Evolutionary conservation across 2,888 invertebrate species (phyloP), one percentile per base, ranked within the genome.

Genomic region (Operophtera brumata): DNA sequence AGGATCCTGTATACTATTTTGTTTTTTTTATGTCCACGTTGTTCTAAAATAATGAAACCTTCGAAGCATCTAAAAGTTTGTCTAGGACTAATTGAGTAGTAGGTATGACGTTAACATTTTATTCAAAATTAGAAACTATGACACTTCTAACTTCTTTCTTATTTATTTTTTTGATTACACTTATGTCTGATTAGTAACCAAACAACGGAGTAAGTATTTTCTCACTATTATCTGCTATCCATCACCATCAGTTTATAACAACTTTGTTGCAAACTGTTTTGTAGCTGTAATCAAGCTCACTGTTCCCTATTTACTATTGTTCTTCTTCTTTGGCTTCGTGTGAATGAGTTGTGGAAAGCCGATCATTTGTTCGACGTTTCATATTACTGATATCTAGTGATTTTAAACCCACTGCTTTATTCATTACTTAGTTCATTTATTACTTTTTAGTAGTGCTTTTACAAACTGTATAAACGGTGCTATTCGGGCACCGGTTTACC

Each of bases 331-430:
- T 66, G 43, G 57, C 50, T 58, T 62, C 74, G 76, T 80, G 80
- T 75, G 78, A 81, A 82, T 73, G 68, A 51, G 59, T 48, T 34
- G 61, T 78, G 71, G 75, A 78, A 79, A 80, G 78, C 69, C 59
- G 59, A 59, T 70, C 69, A 68, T 65, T 62, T 66, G 61, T 51
- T 51, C 49, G 58, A 64, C 64, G 70, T 80, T 78, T 78, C 79
- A 73, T 78, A 60, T 60, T 54, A 32, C 8, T 13, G 20, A 20
- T 20, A 4, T 2, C 52, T 48, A 42, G 26, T 52, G 14, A 32
- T 20, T 40, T 40, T 14, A 34, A 42, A 35, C 9, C 13, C 26
- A 13, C 11, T 13, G 28, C 8, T 13, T 40, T 7, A 25, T 40
- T 40, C 5, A 40, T 41, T 26, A 41, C n/a, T 34, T n/a, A n/a